Evolutionary conservation across 2,888 invertebrate species (phyloP), one percentile per base, ranked within the genome.

Genomic region (Hypena proboscidalis): DNA sequence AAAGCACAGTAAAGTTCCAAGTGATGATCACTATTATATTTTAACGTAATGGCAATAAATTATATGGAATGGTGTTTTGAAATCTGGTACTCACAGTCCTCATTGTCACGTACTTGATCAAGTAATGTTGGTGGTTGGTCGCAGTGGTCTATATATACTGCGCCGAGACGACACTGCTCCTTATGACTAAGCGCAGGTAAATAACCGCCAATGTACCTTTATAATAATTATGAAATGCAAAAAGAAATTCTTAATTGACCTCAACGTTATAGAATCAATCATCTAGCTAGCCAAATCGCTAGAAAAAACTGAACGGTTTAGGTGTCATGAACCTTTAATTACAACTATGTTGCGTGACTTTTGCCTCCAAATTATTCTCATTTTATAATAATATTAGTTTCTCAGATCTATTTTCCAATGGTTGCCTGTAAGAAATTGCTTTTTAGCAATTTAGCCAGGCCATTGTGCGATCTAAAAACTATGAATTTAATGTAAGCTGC

Each of bases 71-170:
- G 17, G 10, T 15, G 6, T 36, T 39, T 34, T 27, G 6, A 43
- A 30, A 31, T 25, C 7, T 23, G 17, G 7, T 67, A 84, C 86
- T 85, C 56, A 88, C 87, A 51, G 79, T 81, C 73, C 85, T 85
- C 87, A 88, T 88, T 69, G 71, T 83, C 66, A 47, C 67, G 68
- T 62, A 53, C 67, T 61, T 67, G 52, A 58, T 59, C 54, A 50
- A 54, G 54, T 48, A 77, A 69, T 81, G 77, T 55, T 48, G 57
- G 41, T 57, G 48, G 45, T 60, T 47, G 31, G 25, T 39, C 51
- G 32, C 40, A 46, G 41, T 38, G 9, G 48, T 58, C 69, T 85
- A 80, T 85, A 71, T 85, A 86, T 85, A 81, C 62, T 47, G 33
- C 29, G 10, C 21, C 6, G 31, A 36, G 38, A 37, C 26, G 34